Evolutionary conservation across 2,113 vertebrate genomes (phyloP).

Genomic region (Thermophis baileyi): DNA sequence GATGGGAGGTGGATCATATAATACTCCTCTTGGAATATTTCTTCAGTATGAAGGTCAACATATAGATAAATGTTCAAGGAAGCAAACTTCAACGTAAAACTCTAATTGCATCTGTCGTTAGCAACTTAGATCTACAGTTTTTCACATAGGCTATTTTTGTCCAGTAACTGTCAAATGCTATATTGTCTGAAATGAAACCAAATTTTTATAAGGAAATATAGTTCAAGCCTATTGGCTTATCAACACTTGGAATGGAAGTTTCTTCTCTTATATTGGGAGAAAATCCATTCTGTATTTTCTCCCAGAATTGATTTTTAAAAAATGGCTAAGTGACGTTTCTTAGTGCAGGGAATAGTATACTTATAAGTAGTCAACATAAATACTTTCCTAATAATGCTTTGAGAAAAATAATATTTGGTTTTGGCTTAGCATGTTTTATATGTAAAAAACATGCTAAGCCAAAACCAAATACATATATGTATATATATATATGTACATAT

Average conservation of each 20-base stretch:
- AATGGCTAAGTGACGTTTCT: background rate
- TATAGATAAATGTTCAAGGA: background rate
- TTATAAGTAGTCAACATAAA: background rate
- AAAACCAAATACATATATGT: too few relatives aligned
- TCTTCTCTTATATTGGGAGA: background rate
- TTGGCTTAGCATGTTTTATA: background rate
- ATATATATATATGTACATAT: too few relatives aligned
- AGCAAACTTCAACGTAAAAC: background rate
- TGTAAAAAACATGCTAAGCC: too few relatives aligned
- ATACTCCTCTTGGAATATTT: background rate
- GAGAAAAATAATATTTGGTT: background rate
- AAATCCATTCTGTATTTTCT: background rate
- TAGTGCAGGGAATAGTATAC: background rate
- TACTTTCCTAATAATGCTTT: background rate
- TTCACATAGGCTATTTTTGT: background rate
- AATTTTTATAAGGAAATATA: background rate
- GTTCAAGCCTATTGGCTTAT: background rate
- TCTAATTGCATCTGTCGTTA: background rate
- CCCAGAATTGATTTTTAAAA: too few relatives aligned
- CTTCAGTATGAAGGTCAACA: background rate
- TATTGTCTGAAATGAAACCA: background rate
- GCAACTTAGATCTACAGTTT: background rate
- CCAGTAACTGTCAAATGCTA: background rate
- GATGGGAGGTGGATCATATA: background rate
- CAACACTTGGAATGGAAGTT: background rate